phyloP scores from a whole-genome alignment of 2,113 vertebrate genomes.

The Otocyon megalotis region DNA sequence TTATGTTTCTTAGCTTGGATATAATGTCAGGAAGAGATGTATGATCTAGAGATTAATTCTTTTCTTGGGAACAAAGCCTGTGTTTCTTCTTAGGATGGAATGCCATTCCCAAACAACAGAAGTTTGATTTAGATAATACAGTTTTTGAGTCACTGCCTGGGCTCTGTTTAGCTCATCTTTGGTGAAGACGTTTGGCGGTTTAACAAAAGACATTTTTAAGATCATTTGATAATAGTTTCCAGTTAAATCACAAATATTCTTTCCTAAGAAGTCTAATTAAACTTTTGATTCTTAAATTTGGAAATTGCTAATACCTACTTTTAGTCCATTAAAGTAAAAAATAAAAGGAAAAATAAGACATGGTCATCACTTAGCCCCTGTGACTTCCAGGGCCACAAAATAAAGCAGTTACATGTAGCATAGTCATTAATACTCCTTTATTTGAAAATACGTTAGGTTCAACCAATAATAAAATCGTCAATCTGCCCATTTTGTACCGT shows the following conservation, averaged over 20 bases:
- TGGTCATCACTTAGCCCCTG: neutral
- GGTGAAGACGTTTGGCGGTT: constrained; percentile 60
- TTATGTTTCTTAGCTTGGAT: constrained; percentile 56
- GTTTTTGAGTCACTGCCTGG: constrained; percentile 31
- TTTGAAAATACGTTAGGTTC: neutral
- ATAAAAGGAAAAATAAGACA: constrained; percentile 19
- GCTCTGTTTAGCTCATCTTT: constrained; percentile 45
- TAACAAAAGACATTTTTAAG: constrained; percentile 64
- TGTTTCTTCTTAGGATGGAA: constrained; percentile 38
- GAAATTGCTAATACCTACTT: constrained; percentile 43
- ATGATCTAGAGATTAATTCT: neutral
- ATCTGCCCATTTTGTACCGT: neutral
- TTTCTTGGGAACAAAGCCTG: constrained; percentile 43
- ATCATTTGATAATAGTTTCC: constrained; percentile 22
- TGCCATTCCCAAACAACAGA: constrained; percentile 37
- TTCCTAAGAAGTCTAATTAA: constrained; percentile 51
- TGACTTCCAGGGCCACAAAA: constrained; percentile 25
- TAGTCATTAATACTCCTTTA: neutral
- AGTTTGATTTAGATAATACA: constrained; percentile 32
- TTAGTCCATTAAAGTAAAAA: neutral
- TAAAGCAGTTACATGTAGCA: neutral
- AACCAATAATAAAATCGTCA: neutral
- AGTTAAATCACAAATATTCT: constrained; percentile 49
- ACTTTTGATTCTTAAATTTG: constrained; percentile 52
- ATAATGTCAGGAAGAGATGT: constrained; percentile 17